phyloP scores from a whole-genome alignment of 2,797 vertebrate species.

The Otus scops region DNA sequence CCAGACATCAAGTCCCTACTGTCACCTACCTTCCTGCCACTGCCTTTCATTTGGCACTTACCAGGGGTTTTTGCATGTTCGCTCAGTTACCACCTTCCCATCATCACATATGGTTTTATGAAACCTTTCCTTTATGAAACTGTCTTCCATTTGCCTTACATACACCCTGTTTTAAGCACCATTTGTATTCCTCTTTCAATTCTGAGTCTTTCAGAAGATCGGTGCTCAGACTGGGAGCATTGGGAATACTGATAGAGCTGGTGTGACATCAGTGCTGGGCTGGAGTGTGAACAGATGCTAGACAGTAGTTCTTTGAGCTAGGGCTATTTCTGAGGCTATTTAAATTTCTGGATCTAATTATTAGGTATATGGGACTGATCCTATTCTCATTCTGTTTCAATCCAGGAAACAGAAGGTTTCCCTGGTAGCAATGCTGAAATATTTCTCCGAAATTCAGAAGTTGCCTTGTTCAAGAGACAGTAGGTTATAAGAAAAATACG shows the following conservation, averaged over 20 bases:
- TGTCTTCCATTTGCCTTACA: background rate
- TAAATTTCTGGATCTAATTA: background rate
- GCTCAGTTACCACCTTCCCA: background rate
- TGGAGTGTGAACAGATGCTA: background rate
- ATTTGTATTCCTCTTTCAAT: background rate
- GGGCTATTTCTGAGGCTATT: background rate
- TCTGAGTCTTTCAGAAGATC: background rate
- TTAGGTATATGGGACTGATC: background rate
- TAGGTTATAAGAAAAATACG: background rate
- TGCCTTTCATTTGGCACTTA: background rate
- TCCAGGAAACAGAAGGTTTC: background rate
- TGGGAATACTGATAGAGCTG: background rate
- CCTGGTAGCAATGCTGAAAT: background rate
- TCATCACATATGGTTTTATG: background rate
- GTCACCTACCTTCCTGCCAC: background rate
- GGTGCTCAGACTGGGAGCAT: background rate
- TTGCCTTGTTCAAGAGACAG: background rate
- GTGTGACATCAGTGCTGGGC: background rate
- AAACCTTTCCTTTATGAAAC: background rate
- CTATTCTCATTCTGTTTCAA: background rate
- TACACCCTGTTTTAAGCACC: background rate
- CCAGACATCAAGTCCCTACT: background rate
- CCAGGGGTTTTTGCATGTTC: background rate
- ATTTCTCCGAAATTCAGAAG: background rate
- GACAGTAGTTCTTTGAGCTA: background rate